Evolutionary conservation across 2,888 invertebrate genomes (phyloP).

Genomic region (Drosophila mercatorum): DNA sequence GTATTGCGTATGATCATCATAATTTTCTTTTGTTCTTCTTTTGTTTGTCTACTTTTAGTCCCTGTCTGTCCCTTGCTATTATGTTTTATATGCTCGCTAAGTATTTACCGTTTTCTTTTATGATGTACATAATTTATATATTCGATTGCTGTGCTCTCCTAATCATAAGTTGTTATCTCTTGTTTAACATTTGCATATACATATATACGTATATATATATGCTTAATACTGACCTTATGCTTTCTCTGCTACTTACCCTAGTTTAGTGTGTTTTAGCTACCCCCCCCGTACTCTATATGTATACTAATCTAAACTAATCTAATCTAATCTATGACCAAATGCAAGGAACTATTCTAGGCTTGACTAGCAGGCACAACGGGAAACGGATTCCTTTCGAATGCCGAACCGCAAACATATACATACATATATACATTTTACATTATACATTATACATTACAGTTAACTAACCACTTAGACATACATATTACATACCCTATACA

Average conservation of each 20-base stretch:
- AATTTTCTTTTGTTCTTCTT: slow-evolving; percentile 32
- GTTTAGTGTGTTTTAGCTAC: slow-evolving; percentile 2
- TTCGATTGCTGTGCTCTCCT: slow-evolving; percentile 70
- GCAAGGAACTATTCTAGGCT: slow-evolving; percentile 55
- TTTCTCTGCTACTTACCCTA: slow-evolving; percentile 14
- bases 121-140: slow-evolving; percentile 70
- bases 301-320: slow-evolving; percentile 41
- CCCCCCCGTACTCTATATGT: slow-evolving; percentile 10
- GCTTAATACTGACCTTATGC: slow-evolving; percentile 9
- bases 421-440: slow-evolving; percentile 21
- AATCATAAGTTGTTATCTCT: slow-evolving; percentile 69
- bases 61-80: slow-evolving; percentile 66
- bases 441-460: slow-evolving; percentile 13
- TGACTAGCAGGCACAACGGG: slow-evolving; percentile 50
- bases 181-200: slow-evolving; percentile 6
- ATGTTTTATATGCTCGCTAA: slow-evolving; percentile 69
- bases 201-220: background rate
- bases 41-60: slow-evolving; percentile 65
- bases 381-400: slow-evolving; percentile 32
- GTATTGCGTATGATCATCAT: slow-evolving; percentile 28
- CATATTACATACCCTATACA: slow-evolving; percentile 48
- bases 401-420: slow-evolving; percentile 34
- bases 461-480: slow-evolving; percentile 35
- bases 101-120: slow-evolving; percentile 68
- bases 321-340: slow-evolving; percentile 55